Percentiles rank a stretch among this genome's conserved stretches.
Evolutionary conservation across 2,113 vertebrate species (phyloP).

Genomic region (Galemys pyrenaicus): DNA sequence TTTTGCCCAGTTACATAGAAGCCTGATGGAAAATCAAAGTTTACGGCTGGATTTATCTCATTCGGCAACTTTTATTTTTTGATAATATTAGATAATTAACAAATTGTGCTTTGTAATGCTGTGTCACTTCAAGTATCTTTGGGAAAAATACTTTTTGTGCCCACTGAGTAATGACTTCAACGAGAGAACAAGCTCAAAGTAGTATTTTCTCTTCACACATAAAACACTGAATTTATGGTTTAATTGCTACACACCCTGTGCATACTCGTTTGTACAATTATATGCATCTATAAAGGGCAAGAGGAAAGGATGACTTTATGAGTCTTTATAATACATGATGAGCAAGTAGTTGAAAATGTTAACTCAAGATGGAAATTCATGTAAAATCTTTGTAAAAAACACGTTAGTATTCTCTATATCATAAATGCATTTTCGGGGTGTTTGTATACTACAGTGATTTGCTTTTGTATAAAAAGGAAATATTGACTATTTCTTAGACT

Average conservation of each 20-base stretch:
- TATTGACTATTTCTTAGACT: slow-evolving; percentile 22
- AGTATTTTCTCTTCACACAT: not conserved
- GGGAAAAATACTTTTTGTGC: slow-evolving; percentile 37
- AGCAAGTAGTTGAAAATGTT: not conserved
- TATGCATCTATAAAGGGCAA: slow-evolving; percentile 30
- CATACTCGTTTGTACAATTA: slow-evolving; percentile 40
- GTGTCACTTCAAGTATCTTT: slow-evolving; percentile 33
- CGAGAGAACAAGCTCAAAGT: slow-evolving; percentile 42
- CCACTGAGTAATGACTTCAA: slow-evolving; percentile 33
- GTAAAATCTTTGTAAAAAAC: not conserved
- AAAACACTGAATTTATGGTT: slow-evolving; percentile 57
- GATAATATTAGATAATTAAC: slow-evolving; percentile 51
- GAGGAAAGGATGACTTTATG: not conserved
- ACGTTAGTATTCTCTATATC: not conserved
- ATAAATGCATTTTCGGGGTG: not conserved
- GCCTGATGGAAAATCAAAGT: not conserved
- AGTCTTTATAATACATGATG: not conserved
- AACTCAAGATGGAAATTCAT: slow-evolving; percentile 24
- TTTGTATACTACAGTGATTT: not conserved
- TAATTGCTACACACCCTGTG: slow-evolving; percentile 48
- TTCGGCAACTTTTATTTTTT: slow-evolving; percentile 55
- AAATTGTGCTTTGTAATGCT: slow-evolving; percentile 51
- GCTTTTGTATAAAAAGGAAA: not conserved
- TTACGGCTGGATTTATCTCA: not conserved
- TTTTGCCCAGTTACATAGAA: not conserved